Percentiles rank a stretch among this genome's conserved stretches.
These are phyloP conservation scores for Drosophila erecta DNA, from an alignment of 1,140 invertebrate species.

Conservation along the genomic window DNA sequence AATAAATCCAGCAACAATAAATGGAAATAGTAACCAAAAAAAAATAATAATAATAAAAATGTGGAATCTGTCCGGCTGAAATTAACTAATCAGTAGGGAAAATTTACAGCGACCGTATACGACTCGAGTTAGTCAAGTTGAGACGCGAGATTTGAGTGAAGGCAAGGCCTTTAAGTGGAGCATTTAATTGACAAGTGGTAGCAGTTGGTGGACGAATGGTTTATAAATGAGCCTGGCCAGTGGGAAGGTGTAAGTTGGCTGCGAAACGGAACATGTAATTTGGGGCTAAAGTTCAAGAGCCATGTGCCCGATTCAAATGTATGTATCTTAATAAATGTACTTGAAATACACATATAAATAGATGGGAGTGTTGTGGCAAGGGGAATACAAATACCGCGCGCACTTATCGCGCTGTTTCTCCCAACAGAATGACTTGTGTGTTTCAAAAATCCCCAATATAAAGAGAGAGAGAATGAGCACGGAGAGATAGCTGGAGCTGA, in stretches of 20 bases:
- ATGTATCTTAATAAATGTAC: constrained; percentile 35
- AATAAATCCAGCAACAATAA: constrained; percentile 46
- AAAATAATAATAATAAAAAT: neutral
- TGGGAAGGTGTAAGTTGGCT: neutral
- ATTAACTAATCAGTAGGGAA: constrained; percentile 19
- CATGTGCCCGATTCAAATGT: constrained; percentile 31
- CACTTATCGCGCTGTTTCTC: constrained; percentile 30
- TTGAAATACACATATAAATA: neutral
- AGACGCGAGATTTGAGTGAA: constrained; percentile 1
- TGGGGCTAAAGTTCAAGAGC: constrained; percentile 44
- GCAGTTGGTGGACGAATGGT: constrained; percentile 32
- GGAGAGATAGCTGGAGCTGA: constrained; percentile 25
- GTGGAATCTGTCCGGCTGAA: constrained; percentile 1
- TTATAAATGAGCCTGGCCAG: constrained; percentile 36
- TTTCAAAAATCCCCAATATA: constrained; percentile 23
- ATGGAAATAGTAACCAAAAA: constrained; percentile 6
- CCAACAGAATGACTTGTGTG: constrained; percentile 24
- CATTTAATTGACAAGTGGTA: constrained; percentile 34
- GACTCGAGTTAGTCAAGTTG: constrained; percentile 28
- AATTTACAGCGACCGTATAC: constrained; percentile 37
- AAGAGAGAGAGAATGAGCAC: neutral
- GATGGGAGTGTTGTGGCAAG: constrained; percentile 3
- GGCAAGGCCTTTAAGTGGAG: constrained; percentile 21
- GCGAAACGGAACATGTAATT: constrained; percentile 21
- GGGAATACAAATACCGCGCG: constrained; percentile 23